Conservation (phyloP, 2,113 vertebrate genomes). For the Oreochromis tanganicae region DNA sequence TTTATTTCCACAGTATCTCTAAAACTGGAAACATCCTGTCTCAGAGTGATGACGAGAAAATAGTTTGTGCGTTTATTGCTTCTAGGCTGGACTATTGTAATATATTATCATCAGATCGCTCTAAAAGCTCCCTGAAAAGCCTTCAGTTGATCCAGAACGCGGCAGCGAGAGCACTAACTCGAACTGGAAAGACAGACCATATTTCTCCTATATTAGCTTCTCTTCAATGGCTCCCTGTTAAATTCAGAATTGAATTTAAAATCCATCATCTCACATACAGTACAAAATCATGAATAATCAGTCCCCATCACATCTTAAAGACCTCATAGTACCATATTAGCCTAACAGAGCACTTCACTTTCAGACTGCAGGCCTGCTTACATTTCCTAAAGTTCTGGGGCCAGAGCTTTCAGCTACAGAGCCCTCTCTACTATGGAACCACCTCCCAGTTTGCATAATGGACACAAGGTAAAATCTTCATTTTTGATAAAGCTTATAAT, state of each 20-base stretch:
- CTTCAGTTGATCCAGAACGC: background rate
- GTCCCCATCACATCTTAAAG: background rate
- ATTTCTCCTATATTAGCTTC: background rate
- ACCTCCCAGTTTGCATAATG: background rate
- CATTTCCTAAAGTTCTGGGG: background rate
- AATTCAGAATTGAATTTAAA: background rate
- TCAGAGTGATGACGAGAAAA: background rate
- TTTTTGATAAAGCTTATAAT: background rate
- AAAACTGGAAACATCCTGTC: background rate
- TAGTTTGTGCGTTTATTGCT: background rate
- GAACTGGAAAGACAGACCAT: background rate
- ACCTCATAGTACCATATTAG: background rate
- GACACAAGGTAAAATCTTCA: background rate
- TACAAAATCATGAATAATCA: background rate
- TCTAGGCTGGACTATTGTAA: background rate
- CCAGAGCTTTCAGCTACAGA: background rate
- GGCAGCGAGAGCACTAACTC: background rate
- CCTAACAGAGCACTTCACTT: background rate
- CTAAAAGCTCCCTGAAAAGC: background rate
- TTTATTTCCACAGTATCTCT: background rate
- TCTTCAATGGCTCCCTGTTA: background rate
- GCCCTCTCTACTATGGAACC: background rate
- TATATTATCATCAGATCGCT: background rate
- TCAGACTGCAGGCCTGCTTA: background rate
- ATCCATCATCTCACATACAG: background rate